Conservation (phyloP, 1,140 invertebrate genomes). For the Vollenhovia emeryi region DNA sequence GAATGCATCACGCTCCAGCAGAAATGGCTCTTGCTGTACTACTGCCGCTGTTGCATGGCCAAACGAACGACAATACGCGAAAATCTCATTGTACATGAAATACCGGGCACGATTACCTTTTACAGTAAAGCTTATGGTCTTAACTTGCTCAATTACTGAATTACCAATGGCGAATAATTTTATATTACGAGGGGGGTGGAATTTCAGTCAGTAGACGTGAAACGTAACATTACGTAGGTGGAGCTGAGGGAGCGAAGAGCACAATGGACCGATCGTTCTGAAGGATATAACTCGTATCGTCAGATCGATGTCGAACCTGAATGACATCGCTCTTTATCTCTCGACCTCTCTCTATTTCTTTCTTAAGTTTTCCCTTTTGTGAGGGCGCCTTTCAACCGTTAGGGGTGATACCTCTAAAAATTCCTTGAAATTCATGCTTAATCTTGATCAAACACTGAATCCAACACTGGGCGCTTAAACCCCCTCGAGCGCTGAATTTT, state of each 20-base stretch:
- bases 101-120: too few species aligned
- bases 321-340: neutral
- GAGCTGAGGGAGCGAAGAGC: too few species aligned
- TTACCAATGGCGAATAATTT: neutral
- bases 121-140: neutral
- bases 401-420: too few species aligned
- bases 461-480: too few species aligned
- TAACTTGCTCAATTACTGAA: neutral
- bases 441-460: too few species aligned
- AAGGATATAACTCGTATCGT: neutral
- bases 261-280: neutral
- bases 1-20: neutral
- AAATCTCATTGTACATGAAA: neutral
- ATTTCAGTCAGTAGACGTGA: too few species aligned
- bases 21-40: neutral
- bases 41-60: neutral
- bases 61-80: neutral
- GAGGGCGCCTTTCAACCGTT: too few species aligned
- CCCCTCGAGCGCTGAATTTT: too few species aligned
- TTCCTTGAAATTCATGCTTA: too few species aligned
- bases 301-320: neutral
- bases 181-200: too few species aligned
- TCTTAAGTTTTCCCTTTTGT: too few species aligned
- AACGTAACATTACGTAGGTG: too few species aligned
- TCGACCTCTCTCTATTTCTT: neutral